Evolutionary conservation across 2,113 vertebrate species (phyloP), one percentile per base, ranked within the genome.

Genomic region (Lagopus muta): DNA sequence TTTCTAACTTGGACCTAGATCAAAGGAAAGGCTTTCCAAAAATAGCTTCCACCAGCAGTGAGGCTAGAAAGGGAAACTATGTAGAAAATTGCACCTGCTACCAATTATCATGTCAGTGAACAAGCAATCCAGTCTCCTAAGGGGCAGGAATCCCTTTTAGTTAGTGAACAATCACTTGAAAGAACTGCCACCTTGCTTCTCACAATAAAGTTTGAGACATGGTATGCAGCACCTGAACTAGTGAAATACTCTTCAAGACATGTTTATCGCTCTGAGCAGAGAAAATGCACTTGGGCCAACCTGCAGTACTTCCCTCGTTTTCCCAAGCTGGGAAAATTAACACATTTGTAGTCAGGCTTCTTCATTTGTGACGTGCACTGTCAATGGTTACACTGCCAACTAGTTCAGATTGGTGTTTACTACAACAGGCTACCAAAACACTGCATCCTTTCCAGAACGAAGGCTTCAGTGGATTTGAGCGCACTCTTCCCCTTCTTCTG

Each of bases 261-360:
- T 10, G 0, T 81, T 74, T 88, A 50, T 57, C 34, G 28, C 10
- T 48, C 45, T 52, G 25, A 30, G 64, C 64, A 52, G 55, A 82
- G n/a, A 82, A 72, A 97, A 95, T 95, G 95, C 91, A 96, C 91
- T 93, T 96, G 94, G 72, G 72, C 61, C 32, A 97, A 52, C 36
- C 64, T 65, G 52, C 85, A 83, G 10, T 14, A 58, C 61, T 88
- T 91, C 89, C 82, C 85, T 43, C 77, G 42, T 60, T 86, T 34
- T 88, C 92, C 45, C 48, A 82, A 52, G n/a, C 50, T 90, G 57
- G 28, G 21, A 54, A 40, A 92, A 38, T 38, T 38, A 38, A 88
- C 77, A 90, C 91, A 8, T 25, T 74, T 0, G 0, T 8, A 30
- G 32, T 40, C 40, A 74, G 30, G 22, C 21, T 36, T 48, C 42